Percentiles rank a stretch among this genome's conserved stretches.
Conservation (phyloP, 2,113 vertebrate species). For the Peromyscus maniculatus region DNA sequence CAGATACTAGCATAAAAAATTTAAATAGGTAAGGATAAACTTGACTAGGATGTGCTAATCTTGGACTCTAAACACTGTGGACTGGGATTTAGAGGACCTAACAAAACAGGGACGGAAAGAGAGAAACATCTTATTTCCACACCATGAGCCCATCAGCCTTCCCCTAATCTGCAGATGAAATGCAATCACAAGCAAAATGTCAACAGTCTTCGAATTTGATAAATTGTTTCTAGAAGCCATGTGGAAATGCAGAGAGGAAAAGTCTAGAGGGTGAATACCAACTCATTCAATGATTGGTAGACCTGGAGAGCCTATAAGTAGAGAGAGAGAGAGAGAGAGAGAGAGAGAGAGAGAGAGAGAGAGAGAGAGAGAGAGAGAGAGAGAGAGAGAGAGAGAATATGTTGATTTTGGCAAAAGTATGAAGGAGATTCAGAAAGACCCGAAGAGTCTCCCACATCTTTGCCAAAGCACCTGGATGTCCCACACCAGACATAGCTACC, state of each 20-base stretch:
- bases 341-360: too few relatives aligned
- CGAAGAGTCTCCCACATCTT: neutral
- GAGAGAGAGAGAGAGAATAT: too few relatives aligned
- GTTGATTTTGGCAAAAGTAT: neutral
- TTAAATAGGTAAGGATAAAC: neutral
- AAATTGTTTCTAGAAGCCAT: neutral
- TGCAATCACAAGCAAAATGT: neutral
- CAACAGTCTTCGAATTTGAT: neutral
- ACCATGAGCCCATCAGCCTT: neutral
- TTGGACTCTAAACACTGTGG: neutral
- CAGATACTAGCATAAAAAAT: neutral
- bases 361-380: neutral
- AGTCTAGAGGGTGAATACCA: neutral
- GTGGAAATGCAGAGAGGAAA: conserved; percentile 9
- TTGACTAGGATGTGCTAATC: neutral
- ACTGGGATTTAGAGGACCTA: neutral
- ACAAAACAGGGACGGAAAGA: neutral
- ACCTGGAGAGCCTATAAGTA: neutral
- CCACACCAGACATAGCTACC: neutral
- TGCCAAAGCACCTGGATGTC: neutral
- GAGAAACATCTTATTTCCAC: neutral
- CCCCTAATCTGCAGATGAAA: neutral
- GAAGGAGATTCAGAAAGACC: neutral
- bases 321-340: neutral
- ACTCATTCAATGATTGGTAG: neutral